phyloP scores from a whole-genome alignment of 2,888 invertebrate species.

The Cyrtodaria siliqua region DNA sequence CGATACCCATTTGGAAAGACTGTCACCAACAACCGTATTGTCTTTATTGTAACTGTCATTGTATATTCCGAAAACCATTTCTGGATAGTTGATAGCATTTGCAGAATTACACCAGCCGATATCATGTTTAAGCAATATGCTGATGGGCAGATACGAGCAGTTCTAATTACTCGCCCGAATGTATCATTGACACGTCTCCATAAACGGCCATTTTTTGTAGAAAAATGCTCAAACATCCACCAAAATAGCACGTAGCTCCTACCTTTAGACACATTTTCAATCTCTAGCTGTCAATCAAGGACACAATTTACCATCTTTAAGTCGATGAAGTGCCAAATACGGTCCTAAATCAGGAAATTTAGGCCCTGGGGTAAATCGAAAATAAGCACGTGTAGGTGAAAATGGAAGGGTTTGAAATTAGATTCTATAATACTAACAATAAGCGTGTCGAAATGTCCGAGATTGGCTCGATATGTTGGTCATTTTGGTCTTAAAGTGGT shows the following conservation, averaged over 20 bases:
- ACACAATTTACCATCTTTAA: constrained; percentile 38
- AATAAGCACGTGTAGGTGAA: constrained; percentile 61
- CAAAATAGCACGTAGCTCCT: too few species aligned
- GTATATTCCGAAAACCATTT: too few species aligned
- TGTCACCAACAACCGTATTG: too few species aligned
- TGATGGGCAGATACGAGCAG: constrained; percentile 4
- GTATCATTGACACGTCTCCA: too few species aligned
- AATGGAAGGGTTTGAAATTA: constrained; percentile 57
- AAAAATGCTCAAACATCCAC: too few species aligned
- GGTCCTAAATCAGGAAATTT: constrained; percentile 34
- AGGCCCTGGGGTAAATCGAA: constrained; percentile 36
- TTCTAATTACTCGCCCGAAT: background rate
- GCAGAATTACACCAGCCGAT: too few species aligned
- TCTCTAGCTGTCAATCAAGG: constrained; percentile 44
- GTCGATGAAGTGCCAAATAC: constrained; percentile 58
- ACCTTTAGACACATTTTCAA: constrained; percentile 23
- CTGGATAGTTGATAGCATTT: too few species aligned
- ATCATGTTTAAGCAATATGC: background rate
- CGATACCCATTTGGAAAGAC: too few species aligned
- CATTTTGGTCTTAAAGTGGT: constrained; percentile 44
- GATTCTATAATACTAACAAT: constrained; percentile 49
- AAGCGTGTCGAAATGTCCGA: constrained; percentile 63
- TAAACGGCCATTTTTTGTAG: too few species aligned
- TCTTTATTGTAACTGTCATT: too few species aligned
- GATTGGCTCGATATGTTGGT: constrained; percentile 45